Percentiles rank a stretch among this genome's conserved stretches.
Conservation (phyloP, 2,797 vertebrate genomes). For the Hyperoplus immaculatus region DNA sequence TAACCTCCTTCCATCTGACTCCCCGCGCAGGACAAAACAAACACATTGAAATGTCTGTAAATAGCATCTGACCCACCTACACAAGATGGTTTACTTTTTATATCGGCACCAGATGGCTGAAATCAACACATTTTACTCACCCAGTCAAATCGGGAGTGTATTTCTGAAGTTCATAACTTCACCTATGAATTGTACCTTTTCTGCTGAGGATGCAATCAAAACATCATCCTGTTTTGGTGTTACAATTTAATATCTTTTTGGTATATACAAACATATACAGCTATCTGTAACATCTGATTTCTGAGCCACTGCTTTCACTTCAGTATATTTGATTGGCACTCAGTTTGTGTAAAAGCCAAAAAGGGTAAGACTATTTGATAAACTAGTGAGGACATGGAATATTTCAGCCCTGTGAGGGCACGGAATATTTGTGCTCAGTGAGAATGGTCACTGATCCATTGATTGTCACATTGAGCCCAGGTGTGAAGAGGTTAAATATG, state of each 20-base stretch:
- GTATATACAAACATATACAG: not conserved
- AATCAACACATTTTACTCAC: constrained; percentile 49
- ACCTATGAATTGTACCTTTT: constrained; percentile 4
- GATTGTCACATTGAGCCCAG: too few species aligned
- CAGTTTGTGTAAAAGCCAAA: not conserved
- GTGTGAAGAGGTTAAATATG: too few species aligned
- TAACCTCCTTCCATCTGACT: constrained; percentile 64
- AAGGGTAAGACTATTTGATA: not conserved
- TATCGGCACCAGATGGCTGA: constrained; percentile 56
- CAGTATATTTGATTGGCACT: not conserved
- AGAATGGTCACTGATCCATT: too few species aligned
- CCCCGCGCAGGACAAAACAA: constrained; percentile 43
- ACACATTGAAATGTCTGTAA: constrained; percentile 50
- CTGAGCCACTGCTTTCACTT: not conserved
- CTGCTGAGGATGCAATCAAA: constrained; percentile 7
- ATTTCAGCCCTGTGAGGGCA: too few species aligned
- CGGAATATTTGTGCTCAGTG: too few species aligned
- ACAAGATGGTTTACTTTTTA: constrained; percentile 51
- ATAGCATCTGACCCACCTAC: constrained; percentile 61
- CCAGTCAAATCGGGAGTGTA: constrained; percentile 32
- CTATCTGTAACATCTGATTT: not conserved
- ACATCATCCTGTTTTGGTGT: constrained; percentile 7
- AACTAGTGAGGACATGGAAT: too few species aligned
- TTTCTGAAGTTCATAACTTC: constrained; percentile 11
- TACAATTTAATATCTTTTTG: not conserved